phyloP scores from a whole-genome alignment of 1,140 invertebrate genomes.

The Subanguina moxae region DNA sequence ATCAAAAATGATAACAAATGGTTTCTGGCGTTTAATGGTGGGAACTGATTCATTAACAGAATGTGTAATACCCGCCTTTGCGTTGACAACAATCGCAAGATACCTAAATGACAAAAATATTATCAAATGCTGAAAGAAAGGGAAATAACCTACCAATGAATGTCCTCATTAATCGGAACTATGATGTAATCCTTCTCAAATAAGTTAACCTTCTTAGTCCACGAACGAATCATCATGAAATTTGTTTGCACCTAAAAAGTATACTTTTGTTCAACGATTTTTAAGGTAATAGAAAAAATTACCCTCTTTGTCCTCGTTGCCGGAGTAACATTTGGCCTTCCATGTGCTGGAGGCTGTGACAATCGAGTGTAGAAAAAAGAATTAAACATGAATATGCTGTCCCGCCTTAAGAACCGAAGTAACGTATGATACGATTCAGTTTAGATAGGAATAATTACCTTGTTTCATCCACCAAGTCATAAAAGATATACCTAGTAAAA shows the following conservation, averaged over 20 bases:
- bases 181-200: conserved; percentile 94
- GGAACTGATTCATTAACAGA: background rate
- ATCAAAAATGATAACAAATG: conserved; percentile 27
- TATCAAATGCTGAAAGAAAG: conserved; percentile 3
- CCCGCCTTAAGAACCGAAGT: conserved; percentile 31
- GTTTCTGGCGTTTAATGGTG: background rate
- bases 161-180: conserved; percentile 91
- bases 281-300: background rate
- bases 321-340: conserved; percentile 13
- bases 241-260: conserved; percentile 47
- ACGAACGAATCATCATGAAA: conserved; percentile 70
- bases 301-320: conserved; percentile 18
- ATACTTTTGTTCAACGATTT: background rate
- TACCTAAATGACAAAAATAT: conserved; percentile 63
- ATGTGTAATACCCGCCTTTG: conserved; percentile 58
- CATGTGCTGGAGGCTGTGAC: conserved; percentile 58
- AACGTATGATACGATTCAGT: background rate
- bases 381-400: conserved; percentile 38
- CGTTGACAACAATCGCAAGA: conserved; percentile 90
- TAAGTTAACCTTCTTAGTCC: conserved; percentile 92
- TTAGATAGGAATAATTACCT: conserved; percentile 5
- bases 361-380: conserved; percentile 62
- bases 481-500: conserved; percentile 2
- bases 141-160: conserved; percentile 74
- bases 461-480: conserved; percentile 28